Conservation (phyloP, 1,140 invertebrate species). For the Dendroctonus ponderosae region DNA sequence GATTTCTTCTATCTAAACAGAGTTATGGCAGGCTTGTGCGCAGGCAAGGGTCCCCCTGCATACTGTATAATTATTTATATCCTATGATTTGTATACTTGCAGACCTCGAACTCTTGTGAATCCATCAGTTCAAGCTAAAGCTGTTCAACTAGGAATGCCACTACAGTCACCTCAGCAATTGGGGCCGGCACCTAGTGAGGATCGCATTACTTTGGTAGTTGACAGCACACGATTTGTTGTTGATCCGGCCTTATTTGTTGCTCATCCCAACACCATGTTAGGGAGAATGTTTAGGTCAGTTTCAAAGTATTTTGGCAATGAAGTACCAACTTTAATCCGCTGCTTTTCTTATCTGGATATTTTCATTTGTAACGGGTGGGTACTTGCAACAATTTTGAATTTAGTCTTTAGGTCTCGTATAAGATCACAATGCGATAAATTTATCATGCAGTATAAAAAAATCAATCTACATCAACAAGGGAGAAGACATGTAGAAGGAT, state of each 20-base stretch:
- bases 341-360: too few species aligned
- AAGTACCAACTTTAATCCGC: too few species aligned
- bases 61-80: neutral
- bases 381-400: too few species aligned
- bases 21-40: slow-evolving; percentile 56
- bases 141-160: slow-evolving; percentile 11
- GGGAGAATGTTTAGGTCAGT: slow-evolving; percentile 79
- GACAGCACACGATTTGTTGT: slow-evolving; percentile 90
- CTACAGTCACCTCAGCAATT: slow-evolving; percentile 40
- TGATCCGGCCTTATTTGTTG: slow-evolving; percentile 86
- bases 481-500: too few species aligned
- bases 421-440: too few species aligned
- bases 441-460: too few species aligned
- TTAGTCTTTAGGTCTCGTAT: too few species aligned
- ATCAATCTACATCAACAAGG: too few species aligned
- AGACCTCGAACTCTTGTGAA: slow-evolving; percentile 16
- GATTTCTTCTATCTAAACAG: slow-evolving; percentile 54
- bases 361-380: too few species aligned
- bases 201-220: slow-evolving; percentile 86
- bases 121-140: slow-evolving; percentile 11
- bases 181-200: slow-evolving; percentile 56
- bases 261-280: slow-evolving; percentile 90
- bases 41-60: slow-evolving; percentile 52
- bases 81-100: slow-evolving; percentile 5
- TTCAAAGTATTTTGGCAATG: too few species aligned